These are phyloP conservation scores for Platerodrilus igneus DNA, from an alignment of 2,888 invertebrate genomes.

Conservation along the genomic window DNA sequence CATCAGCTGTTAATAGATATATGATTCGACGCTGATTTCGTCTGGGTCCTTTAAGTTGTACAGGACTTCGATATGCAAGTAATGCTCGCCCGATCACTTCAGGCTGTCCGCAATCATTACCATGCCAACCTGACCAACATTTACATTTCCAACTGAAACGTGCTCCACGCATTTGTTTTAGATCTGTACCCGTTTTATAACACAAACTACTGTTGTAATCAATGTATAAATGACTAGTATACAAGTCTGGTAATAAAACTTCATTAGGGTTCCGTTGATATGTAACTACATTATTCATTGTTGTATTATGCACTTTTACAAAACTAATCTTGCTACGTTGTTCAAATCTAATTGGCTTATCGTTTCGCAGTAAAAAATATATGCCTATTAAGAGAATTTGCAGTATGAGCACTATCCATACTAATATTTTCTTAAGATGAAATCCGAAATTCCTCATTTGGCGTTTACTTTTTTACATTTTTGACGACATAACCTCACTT, in stretches of 20 bases:
- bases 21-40: conserved; percentile 52
- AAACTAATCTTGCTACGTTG: too few species aligned
- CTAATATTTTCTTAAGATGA: conserved; percentile 40
- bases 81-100: conserved; percentile 64
- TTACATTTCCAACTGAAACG: conserved; percentile 49
- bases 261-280: conserved; percentile 38
- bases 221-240: conserved; percentile 36
- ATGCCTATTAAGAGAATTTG: conserved; percentile 41
- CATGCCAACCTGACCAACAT: conserved; percentile 61
- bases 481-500: too few species aligned
- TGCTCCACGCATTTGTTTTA: conserved; percentile 41
- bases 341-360: conserved; percentile 13
- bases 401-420: conserved; percentile 42
- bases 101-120: conserved; percentile 61
- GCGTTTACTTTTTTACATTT: conserved; percentile 9
- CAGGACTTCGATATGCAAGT: conserved; percentile 53
- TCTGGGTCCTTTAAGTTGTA: conserved; percentile 47
- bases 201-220: conserved; percentile 48
- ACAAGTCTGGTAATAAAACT: conserved; percentile 32
- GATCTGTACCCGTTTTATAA: conserved; percentile 45
- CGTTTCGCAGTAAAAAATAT: conserved; percentile 40
- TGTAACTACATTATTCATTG: conserved; percentile 29
- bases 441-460: conserved; percentile 39
- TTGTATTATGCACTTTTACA: background rate
- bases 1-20: conserved; percentile 53